Evolutionary conservation across 2,888 invertebrate genomes (phyloP), one percentile per base, ranked within the genome.

Genomic region (Odontocerum albicorne): DNA sequence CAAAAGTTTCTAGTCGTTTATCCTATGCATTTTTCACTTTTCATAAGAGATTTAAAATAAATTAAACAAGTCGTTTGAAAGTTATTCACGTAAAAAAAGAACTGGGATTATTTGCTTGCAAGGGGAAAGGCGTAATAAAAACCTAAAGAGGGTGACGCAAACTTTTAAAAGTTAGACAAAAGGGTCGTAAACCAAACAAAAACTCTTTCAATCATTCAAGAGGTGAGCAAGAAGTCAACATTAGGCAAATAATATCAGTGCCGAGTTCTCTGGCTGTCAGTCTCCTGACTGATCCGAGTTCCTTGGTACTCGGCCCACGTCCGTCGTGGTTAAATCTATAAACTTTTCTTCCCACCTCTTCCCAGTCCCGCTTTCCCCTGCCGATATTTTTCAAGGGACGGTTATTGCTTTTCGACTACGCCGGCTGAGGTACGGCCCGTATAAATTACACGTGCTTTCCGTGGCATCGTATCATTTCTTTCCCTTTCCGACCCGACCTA

Each of bases 291-390:
- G 35, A 40, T 40, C 42, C 45, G n/a, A 20, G 33, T 51, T 38
- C 22, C 22, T 57, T 55, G 35, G 44, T 49, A 60, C 40, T 49
- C 57, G 27, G 44, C 32, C 46, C 61, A 58, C 61, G 61, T 61
- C 56, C 61, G 58, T 56, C 50, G 55, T 40, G 61, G 61, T 58
- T 61, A 61, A 61, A 61, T 61, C 61, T 61, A 58, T 61, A 61
- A 61, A 61, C 58, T 61, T 61, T 58, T 33, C 49, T 54, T 39
- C 51, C 57, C 40, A 32, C 52, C 53, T 40, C 33, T 20, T 19
- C 40, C 21, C 40, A 10, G 17, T 19, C 31, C 7, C 31, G 7
- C 22, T 43, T 27, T 20, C 49, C 36, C 49, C 17, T 17, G 39
- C 43, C 52, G 53, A 58, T 58, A 58, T 58, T 61, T 61, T 58